Percentiles rank a stretch among this genome's conserved stretches.
phyloP scores from a whole-genome alignment of 2,113 vertebrate species.

The Ailuropoda melanoleuca region DNA sequence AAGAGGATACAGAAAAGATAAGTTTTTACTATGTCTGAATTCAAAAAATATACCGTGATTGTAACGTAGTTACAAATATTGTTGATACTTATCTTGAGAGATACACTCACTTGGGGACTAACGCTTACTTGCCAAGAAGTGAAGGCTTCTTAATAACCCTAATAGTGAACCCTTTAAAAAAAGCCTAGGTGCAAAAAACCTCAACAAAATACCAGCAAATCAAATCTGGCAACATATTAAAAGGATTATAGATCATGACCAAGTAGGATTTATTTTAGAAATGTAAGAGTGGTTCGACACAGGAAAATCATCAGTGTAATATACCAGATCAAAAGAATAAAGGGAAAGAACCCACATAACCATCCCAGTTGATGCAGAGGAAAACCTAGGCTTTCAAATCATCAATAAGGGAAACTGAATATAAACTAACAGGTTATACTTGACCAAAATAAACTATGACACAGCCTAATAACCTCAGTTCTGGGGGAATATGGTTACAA shows the following conservation, averaged over 20 bases:
- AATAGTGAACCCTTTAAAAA: neutral
- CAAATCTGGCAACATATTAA: neutral
- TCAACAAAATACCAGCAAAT: neutral
- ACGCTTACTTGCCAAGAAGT: neutral
- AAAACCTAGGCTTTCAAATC: neutral
- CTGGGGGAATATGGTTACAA: neutral
- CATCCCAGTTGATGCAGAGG: neutral
- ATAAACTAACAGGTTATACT: neutral
- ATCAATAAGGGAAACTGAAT: neutral
- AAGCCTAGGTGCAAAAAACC: neutral
- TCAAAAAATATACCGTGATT: neutral
- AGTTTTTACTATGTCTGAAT: neutral
- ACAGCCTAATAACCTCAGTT: neutral
- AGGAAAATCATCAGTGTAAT: neutral
- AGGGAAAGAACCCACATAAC: neutral
- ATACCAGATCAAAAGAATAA: neutral
- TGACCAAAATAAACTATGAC: neutral
- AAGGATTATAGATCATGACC: neutral
- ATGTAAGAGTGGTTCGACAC: neutral
- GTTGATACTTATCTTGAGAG: neutral
- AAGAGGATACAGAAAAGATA: neutral
- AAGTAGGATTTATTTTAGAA: neutral
- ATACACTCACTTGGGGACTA: neutral
- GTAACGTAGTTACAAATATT: slow-evolving; percentile 7
- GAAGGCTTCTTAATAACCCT: neutral